Evolutionary conservation across 2,888 invertebrate species (phyloP).

Genomic region (Neocrepidodera transversa): DNA sequence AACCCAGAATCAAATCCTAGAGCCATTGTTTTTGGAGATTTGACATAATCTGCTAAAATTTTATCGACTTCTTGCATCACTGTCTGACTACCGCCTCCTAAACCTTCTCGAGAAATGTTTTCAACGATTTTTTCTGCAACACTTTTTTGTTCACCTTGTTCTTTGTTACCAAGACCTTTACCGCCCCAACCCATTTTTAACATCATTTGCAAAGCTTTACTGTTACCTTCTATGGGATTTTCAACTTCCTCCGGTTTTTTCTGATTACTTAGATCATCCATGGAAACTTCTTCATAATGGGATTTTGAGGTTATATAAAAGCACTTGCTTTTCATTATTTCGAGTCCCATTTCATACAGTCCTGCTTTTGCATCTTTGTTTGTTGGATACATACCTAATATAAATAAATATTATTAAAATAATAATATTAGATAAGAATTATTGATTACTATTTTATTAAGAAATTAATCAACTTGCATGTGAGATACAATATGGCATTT

Average conservation of each 20-base stretch:
- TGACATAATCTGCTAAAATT: constrained; percentile 45
- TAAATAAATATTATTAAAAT: neutral
- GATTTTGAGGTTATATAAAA: constrained; percentile 46
- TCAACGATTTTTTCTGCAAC: constrained; percentile 46
- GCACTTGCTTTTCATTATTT: constrained; percentile 45
- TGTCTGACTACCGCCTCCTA: constrained; percentile 44
- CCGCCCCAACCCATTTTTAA: constrained; percentile 52
- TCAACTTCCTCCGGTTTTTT: constrained; percentile 20
- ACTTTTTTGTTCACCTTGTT: constrained; percentile 48
- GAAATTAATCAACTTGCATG: too few relatives aligned
- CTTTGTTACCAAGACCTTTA: constrained; percentile 48
- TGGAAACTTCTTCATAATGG: constrained; percentile 45
- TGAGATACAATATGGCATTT: too few relatives aligned
- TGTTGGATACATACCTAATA: constrained; percentile 24
- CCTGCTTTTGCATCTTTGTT: constrained; percentile 42
- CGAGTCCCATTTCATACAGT: constrained; percentile 43
- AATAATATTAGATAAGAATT: too few relatives aligned
- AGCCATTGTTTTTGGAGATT: constrained; percentile 44
- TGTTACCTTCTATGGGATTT: constrained; percentile 39
- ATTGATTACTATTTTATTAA: too few relatives aligned
- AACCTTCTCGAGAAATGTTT: constrained; percentile 46
- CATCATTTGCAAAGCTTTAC: constrained; percentile 50
- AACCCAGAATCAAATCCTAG: constrained; percentile 48
- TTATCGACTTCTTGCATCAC: constrained; percentile 46
- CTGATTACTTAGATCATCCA: constrained; percentile 34